A percentile compares a stretch with the other conserved stretches of the same genome.
Evolutionary conservation across 2,797 vertebrate species (phyloP).

Genomic region (Amniataba percoides): DNA sequence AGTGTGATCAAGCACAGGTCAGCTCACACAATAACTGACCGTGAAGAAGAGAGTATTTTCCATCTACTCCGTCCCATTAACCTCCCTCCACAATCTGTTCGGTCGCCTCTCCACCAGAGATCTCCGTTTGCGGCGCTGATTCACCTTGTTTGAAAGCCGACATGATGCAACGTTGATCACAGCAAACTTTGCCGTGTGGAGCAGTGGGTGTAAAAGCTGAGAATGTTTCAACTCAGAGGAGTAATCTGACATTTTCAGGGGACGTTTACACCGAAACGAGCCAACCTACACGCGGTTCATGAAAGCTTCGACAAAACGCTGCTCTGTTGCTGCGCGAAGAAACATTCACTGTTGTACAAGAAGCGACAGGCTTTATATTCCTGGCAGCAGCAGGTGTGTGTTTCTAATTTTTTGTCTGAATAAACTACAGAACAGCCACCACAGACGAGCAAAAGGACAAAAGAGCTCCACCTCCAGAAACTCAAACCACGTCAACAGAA

Average conservation of each 20-base stretch:
- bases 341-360: neutral
- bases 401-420: neutral
- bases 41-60: slow-evolving; percentile 25
- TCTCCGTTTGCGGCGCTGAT: neutral
- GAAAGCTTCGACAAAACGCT: neutral
- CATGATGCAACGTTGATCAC: neutral
- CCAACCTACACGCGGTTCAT: neutral
- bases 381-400: neutral
- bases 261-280: neutral
- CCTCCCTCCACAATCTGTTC: neutral
- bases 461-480: slow-evolving; percentile 7
- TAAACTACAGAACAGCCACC: neutral
- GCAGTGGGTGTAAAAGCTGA: neutral
- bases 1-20: slow-evolving; percentile 46
- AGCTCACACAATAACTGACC: slow-evolving; percentile 38
- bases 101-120: neutral
- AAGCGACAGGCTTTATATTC: neutral
- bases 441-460: neutral
- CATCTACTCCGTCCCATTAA: neutral
- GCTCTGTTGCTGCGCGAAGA: neutral
- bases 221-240: neutral
- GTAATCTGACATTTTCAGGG: neutral
- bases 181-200: neutral
- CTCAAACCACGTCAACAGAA: neutral
- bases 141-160: slow-evolving; percentile 4